phyloP scores from a whole-genome alignment of 53 echinoderm and acorn worm species.

The Henricia sp. region DNA sequence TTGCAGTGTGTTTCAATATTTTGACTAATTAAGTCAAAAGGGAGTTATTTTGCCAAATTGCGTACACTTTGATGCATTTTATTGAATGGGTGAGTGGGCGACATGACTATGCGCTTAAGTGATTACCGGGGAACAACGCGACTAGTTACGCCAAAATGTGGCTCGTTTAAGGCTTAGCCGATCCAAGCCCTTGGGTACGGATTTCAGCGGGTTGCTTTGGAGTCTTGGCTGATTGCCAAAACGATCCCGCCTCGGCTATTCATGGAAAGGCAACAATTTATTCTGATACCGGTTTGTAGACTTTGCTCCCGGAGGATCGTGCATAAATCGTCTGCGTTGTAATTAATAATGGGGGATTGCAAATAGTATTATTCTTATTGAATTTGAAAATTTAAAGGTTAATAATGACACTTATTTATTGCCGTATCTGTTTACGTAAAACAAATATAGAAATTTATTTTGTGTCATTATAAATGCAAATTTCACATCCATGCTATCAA shows the following conservation, averaged over 20 bases:
- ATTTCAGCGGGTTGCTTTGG: not conserved
- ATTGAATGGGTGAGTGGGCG: not conserved
- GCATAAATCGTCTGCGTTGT: too few relatives aligned
- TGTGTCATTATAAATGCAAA: too few relatives aligned
- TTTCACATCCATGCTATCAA: too few relatives aligned
- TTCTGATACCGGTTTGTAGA: not conserved
- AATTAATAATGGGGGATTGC: too few relatives aligned
- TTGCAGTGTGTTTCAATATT: constrained; percentile 8
- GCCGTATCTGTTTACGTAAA: too few relatives aligned
- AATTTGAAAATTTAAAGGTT: too few relatives aligned
- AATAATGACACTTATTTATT: too few relatives aligned
- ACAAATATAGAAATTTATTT: too few relatives aligned
- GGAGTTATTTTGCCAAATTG: not conserved
- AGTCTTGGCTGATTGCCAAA: constrained; percentile 29
- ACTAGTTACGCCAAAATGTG: not conserved
- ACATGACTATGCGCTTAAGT: constrained; percentile 42
- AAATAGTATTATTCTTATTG: too few relatives aligned
- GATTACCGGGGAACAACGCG: constrained; percentile 16
- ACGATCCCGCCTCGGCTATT: not conserved
- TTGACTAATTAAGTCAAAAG: constrained; percentile 9
- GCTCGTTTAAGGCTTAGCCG: not conserved
- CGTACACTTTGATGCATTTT: not conserved
- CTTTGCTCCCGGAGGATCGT: too few relatives aligned
- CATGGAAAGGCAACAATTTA: constrained; percentile 13
- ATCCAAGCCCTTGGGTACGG: not conserved